phyloP scores from a whole-genome alignment of 1,140 invertebrate species.

The Trichonephila inaurata region DNA sequence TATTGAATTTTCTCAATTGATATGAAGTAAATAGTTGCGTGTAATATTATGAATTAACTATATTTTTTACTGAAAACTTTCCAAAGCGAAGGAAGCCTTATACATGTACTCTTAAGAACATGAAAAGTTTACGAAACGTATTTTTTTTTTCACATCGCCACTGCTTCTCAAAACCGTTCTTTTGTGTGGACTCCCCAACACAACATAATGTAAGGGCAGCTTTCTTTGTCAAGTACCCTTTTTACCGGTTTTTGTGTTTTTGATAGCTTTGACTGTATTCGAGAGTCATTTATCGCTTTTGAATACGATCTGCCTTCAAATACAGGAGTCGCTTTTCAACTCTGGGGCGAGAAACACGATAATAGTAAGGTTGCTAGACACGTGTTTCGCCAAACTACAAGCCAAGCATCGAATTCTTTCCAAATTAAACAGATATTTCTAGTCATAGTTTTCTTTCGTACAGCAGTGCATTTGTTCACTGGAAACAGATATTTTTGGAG shows the following conservation, averaged over 20 bases:
- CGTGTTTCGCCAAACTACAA: constrained; percentile 1
- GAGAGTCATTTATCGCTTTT: constrained; percentile 75
- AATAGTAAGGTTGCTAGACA: constrained; percentile 36
- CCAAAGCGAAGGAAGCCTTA: too few species aligned
- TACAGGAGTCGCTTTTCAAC: not conserved
- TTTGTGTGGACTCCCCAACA: constrained; percentile 35
- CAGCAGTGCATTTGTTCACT: too few species aligned
- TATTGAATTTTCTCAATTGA: too few species aligned
- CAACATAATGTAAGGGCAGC: constrained; percentile 14
- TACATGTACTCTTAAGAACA: too few species aligned
- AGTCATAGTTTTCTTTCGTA: too few species aligned
- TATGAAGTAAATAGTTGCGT: too few species aligned
- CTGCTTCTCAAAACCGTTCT: not conserved
- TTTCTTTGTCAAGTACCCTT: constrained; percentile 42
- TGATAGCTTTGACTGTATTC: constrained; percentile 73
- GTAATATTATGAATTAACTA: too few species aligned
- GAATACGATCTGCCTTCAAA: constrained; percentile 20
- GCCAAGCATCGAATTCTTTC: not conserved
- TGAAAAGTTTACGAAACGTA: not conserved
- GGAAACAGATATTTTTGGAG: too few species aligned
- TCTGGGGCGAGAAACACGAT: not conserved
- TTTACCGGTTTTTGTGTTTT: constrained; percentile 68
- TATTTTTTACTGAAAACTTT: too few species aligned
- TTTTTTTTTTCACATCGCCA: not conserved
- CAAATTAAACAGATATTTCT: too few species aligned